Evolutionary conservation across 2,797 vertebrate genomes (phyloP), one percentile per base, ranked within the genome.

Genomic region (Sebastes steindachneri): DNA sequence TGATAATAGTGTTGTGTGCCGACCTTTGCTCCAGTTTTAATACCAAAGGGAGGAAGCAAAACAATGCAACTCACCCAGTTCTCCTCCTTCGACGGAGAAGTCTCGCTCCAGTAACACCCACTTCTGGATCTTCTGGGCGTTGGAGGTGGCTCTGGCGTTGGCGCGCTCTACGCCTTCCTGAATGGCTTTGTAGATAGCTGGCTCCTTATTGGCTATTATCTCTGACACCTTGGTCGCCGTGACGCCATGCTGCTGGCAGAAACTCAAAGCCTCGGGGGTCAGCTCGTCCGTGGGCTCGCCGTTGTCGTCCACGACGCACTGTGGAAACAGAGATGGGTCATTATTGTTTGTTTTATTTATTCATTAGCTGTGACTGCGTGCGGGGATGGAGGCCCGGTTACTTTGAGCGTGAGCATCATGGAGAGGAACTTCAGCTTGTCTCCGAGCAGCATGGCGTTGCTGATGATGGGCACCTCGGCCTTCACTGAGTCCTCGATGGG

Each of bases 381-480:
- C 11, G 67, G 70, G 25, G 35, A 9, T 0, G 2, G 21, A 28
- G 31, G 33, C 4, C 3, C 0, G 2, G 55, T 93, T 94, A 96
- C 96, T 89, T 96, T 97, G 41, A 96, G 93, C 1, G 96, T 97
- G 73, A 97, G 80, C 51, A 97, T 68, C 93, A 96, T 94, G 69
- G 95, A 94, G 58, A 97, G 95, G 88, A 96, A 97, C 89, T 96
- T 97, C 58, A 86, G 94, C 86, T 92, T 96, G 90, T 97, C 96
- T 79, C 96, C 96, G 2, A 97, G 53, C 84, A 97, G 69, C 96
- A 97, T 96, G 83, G 82, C 86, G 37, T 96, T 96, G 87, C 96
- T 96, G 65, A 97, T 89, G 68, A 97, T 91, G 53, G 94, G 85
- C 9, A 95, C 53, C 82, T 96, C 93, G 0, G 88, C 72, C 85